Conservation (phyloP, 2,113 vertebrate genomes). For the Struthio camelus region DNA sequence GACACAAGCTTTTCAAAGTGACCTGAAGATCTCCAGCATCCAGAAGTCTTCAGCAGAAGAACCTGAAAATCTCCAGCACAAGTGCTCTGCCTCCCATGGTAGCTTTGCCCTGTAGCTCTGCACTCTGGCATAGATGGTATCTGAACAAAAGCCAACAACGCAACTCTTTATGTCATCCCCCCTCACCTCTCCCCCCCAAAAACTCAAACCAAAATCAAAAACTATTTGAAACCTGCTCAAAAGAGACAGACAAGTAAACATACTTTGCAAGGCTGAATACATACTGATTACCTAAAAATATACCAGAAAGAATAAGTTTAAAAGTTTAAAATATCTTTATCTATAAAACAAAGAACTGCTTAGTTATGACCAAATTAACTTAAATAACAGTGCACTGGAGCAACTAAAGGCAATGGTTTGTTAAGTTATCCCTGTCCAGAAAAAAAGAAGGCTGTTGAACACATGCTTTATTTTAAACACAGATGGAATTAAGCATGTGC, state of each 20-base stretch:
- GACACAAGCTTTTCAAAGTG: neutral
- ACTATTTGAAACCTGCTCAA: neutral
- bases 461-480: slow-evolving; percentile 12
- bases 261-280: neutral
- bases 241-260: neutral
- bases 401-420: neutral
- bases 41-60: neutral
- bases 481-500: neutral
- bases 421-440: neutral
- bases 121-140: neutral
- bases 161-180: neutral
- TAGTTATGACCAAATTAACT: neutral
- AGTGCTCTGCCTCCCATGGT: neutral
- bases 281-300: neutral
- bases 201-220: neutral
- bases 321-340: neutral
- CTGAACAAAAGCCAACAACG: neutral
- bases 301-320: neutral
- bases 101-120: neutral
- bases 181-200: fast-evolving
- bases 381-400: neutral
- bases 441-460: neutral
- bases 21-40: neutral
- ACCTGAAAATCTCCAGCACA: neutral
- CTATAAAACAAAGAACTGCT: neutral